These are phyloP conservation scores for Cryptoblepharus egeriae DNA, from an alignment of 2,797 vertebrate genomes.

Conservation along the genomic window DNA sequence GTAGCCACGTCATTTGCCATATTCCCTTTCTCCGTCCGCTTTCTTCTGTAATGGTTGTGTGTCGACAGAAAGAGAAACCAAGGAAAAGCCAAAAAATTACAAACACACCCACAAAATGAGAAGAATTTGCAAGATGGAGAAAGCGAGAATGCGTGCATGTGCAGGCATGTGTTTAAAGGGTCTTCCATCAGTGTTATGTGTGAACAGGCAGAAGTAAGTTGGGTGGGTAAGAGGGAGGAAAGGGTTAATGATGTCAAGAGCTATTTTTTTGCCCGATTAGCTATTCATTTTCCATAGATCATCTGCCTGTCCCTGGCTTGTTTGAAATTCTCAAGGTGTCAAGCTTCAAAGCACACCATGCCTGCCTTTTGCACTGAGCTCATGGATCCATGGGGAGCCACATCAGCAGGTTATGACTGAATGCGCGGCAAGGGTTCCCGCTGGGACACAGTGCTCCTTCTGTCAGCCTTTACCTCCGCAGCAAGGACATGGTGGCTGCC, in stretches of 20 bases:
- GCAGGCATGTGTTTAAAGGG: slow-evolving; percentile 22
- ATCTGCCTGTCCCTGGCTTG: slow-evolving; percentile 71
- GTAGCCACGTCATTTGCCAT: slow-evolving; percentile 23
- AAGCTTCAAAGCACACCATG: slow-evolving; percentile 73
- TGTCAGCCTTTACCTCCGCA: slow-evolving; percentile 45
- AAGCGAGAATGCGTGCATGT: slow-evolving; percentile 39
- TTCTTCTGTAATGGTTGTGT: slow-evolving; percentile 47
- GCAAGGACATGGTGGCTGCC: slow-evolving; percentile 54
- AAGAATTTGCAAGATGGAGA: slow-evolving; percentile 51
- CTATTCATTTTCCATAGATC: slow-evolving; percentile 78
- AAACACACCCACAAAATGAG: slow-evolving; percentile 37
- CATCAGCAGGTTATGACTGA: slow-evolving; percentile 63
- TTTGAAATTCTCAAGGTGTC: slow-evolving; percentile 78
- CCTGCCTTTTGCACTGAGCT: slow-evolving; percentile 68
- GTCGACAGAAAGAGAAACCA: slow-evolving; percentile 31
- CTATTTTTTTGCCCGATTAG: slow-evolving; percentile 75
- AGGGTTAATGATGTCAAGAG: slow-evolving; percentile 64
- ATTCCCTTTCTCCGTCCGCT: slow-evolving; percentile 10
- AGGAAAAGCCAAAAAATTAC: not conserved
- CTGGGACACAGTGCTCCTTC: slow-evolving; percentile 3
- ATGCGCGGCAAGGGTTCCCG: slow-evolving; percentile 47
- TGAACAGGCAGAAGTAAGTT: slow-evolving; percentile 64
- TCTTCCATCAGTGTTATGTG: slow-evolving; percentile 63
- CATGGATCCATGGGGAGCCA: slow-evolving; percentile 59
- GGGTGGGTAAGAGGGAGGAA: slow-evolving; percentile 40